These are phyloP conservation scores for Menidia beryllina DNA, from an alignment of 2,113 vertebrate genomes.

Conservation along the genomic window DNA sequence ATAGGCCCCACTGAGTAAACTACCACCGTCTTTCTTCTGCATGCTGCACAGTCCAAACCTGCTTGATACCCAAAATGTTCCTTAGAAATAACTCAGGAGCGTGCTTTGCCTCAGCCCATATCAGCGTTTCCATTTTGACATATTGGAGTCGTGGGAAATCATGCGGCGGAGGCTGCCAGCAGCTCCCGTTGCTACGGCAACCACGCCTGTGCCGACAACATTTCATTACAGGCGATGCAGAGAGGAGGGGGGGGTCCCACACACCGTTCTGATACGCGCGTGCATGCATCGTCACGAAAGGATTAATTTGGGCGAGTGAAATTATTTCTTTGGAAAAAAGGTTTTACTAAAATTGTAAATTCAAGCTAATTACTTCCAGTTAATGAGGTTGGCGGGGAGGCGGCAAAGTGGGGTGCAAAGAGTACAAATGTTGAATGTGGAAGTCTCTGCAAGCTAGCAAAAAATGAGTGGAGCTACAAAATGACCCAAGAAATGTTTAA, in stretches of 20 bases:
- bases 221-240: not conserved
- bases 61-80: not conserved
- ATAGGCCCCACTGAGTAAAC: no score
- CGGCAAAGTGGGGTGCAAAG: no score
- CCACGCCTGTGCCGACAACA: not conserved
- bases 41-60: not conserved
- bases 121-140: not conserved
- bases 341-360: not conserved
- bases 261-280: not conserved
- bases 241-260: not conserved
- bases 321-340: not conserved
- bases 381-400: not conserved
- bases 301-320: not conserved
- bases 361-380: not conserved
- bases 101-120: not conserved
- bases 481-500: no score
- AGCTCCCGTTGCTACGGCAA: constrained; percentile 4
- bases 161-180: not conserved
- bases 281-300: not conserved
- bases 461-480: no score
- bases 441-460: no score
- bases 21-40: not conserved
- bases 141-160: not conserved
- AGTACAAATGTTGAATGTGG: no score
- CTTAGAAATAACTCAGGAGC: not conserved